Evolutionary conservation across 2,113 vertebrate species (phyloP).

Genomic region (Callaeas wilsoni): DNA sequence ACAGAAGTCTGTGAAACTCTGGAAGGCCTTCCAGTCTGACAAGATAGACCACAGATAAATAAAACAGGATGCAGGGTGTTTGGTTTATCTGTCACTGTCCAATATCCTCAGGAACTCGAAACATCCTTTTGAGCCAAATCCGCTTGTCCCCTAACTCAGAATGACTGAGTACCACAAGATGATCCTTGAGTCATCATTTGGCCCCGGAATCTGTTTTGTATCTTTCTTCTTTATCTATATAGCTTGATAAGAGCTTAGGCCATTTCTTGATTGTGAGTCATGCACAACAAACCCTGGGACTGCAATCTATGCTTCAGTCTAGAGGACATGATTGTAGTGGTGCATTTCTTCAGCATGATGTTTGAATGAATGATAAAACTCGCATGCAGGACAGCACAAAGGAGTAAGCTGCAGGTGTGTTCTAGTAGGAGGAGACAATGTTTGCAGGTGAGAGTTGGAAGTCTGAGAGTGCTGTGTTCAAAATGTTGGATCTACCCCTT

Average conservation of each 20-base stretch:
- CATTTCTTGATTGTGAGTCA: neutral
- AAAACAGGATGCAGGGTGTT: neutral
- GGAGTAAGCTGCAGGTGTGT: neutral
- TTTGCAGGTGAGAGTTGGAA: neutral
- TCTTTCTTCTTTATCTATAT: slow-evolving; percentile 7
- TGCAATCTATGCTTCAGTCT: neutral
- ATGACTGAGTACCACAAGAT: neutral
- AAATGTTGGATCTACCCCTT: neutral
- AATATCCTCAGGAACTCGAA: neutral
- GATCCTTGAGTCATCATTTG: slow-evolving; percentile 17
- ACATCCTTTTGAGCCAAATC: neutral
- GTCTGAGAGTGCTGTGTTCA: neutral
- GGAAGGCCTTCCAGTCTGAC: neutral
- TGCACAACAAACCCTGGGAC: neutral
- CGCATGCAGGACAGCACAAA: neutral
- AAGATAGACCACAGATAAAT: neutral
- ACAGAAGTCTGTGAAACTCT: neutral
- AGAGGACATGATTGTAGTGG: neutral
- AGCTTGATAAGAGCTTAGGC: neutral
- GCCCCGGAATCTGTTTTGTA: neutral
- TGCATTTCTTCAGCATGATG: neutral
- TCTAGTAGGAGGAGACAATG: neutral
- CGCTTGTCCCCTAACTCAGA: neutral
- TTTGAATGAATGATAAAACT: neutral
- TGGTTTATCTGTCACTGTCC: neutral